Conservation (phyloP, 2,797 vertebrate genomes). For the Bradypodion ventrale region DNA sequence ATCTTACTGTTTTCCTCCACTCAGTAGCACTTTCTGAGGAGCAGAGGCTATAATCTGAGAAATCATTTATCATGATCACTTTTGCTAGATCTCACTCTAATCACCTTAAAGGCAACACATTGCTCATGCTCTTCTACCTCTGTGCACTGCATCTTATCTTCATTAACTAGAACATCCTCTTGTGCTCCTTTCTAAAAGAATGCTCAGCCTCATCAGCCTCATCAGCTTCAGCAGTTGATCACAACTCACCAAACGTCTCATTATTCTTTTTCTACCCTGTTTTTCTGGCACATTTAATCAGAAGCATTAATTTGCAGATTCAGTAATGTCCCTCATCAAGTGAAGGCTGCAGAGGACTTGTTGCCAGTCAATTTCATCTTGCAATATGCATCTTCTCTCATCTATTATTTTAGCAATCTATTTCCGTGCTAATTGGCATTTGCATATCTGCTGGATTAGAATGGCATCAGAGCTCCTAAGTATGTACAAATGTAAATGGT, state of each 20-base stretch:
- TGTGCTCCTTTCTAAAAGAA: constrained; percentile 36
- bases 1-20: background rate
- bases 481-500: background rate
- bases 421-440: constrained; percentile 43
- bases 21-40: background rate
- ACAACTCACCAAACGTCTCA: constrained; percentile 50
- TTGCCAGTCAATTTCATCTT: constrained; percentile 44
- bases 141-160: constrained; percentile 21
- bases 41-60: constrained; percentile 1
- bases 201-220: constrained; percentile 26
- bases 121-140: constrained; percentile 31
- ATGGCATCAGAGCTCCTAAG: background rate
- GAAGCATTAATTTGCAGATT: constrained; percentile 57
- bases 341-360: constrained; percentile 38
- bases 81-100: constrained; percentile 35
- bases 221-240: constrained; percentile 60
- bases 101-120: constrained; percentile 22
- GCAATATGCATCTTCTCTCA: constrained; percentile 32
- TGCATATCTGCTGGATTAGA: constrained; percentile 36
- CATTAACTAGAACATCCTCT: constrained; percentile 43
- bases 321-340: constrained; percentile 46
- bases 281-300: constrained; percentile 61
- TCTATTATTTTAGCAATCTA: constrained; percentile 44
- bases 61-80: constrained; percentile 8
- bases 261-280: constrained; percentile 55